A percentile compares a stretch with the other conserved stretches of the same genome.
Conservation (phyloP, 2,113 vertebrate species). For the Alces alces region DNA sequence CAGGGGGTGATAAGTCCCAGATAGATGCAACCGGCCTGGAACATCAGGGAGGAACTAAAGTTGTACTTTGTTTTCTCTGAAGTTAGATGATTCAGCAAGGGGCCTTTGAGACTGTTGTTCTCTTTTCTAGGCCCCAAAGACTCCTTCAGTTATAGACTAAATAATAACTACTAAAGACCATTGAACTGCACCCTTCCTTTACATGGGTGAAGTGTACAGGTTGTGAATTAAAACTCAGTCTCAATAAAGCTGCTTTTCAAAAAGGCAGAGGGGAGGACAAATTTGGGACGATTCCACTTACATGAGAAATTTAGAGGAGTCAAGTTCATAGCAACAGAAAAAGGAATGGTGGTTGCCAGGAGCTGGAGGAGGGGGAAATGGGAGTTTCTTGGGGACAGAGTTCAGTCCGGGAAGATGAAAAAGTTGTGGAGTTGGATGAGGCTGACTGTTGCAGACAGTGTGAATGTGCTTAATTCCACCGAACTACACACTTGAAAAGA, state of each 20-base stretch:
- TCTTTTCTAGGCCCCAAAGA: no score
- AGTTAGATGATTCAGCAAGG: no score
- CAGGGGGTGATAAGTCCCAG: no score
- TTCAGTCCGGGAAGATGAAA: no score
- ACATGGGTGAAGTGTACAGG: background rate
- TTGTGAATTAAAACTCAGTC: background rate
- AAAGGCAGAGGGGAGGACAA: background rate
- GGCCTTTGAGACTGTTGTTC: no score
- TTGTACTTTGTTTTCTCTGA: no score
- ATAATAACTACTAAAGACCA: background rate
- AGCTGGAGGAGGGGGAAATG: accelerated
- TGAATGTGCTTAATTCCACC: background rate
- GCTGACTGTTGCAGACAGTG: accelerated
- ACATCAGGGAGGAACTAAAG: no score
- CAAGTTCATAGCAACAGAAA: no score
- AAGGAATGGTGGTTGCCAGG: background rate
- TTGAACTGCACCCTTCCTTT: background rate
- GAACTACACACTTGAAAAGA: no score
- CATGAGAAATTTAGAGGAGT: background rate
- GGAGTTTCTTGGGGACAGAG: no score
- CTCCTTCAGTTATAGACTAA: background rate
- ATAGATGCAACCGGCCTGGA: no score
- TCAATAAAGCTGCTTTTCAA: background rate
- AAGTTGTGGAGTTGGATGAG: background rate
- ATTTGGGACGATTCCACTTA: background rate